Conservation (phyloP, 2,113 vertebrate species). For the Pycnonotus jocosus region DNA sequence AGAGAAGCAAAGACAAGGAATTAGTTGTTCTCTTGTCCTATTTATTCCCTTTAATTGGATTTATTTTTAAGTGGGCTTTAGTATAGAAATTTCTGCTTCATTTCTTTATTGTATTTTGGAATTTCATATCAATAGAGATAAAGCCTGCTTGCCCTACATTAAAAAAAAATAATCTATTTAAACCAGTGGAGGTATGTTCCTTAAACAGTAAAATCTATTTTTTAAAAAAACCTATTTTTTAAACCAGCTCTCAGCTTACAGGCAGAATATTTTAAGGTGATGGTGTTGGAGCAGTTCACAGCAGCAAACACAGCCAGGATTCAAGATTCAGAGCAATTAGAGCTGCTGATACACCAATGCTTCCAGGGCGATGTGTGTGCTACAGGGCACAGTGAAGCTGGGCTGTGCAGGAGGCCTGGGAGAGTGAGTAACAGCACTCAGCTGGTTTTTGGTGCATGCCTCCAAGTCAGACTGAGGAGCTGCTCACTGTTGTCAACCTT, state of each 20-base stretch:
- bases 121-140: background rate
- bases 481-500: conserved; percentile 73
- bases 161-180: background rate
- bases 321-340: background rate
- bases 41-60: conserved; percentile 59
- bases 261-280: background rate
- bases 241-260: background rate
- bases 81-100: conserved; percentile 25
- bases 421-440: conserved; percentile 1
- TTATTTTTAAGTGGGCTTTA: conserved; percentile 50
- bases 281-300: background rate
- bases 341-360: background rate
- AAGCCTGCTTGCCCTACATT: conserved; percentile 22
- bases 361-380: background rate
- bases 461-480: conserved; percentile 71
- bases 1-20: conserved; percentile 39
- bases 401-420: background rate
- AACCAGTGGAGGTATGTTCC: background rate
- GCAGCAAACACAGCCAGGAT: background rate
- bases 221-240: background rate
- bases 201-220: background rate
- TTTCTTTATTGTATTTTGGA: conserved; percentile 7
- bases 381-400: background rate
- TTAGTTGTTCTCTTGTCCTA: conserved; percentile 59
- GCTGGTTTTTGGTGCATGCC: conserved; percentile 41